Evolutionary conservation across 2,797 vertebrate genomes (phyloP).

Genomic region (Lepus townsendii): DNA sequence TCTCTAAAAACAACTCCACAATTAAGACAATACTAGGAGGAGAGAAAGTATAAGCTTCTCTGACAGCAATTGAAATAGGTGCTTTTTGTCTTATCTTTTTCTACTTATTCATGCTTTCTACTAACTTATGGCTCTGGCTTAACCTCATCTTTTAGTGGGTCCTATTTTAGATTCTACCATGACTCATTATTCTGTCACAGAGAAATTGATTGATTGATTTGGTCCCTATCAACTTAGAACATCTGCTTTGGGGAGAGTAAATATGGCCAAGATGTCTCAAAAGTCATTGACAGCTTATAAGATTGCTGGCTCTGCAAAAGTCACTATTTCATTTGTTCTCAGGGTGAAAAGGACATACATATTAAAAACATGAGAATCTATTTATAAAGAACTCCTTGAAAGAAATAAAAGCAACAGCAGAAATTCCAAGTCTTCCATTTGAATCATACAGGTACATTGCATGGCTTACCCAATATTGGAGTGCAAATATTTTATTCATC

Average conservation of each 20-base stretch:
- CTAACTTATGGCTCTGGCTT: background rate
- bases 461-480: background rate
- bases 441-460: background rate
- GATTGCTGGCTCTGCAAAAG: background rate
- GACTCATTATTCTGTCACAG: slow-evolving; percentile 30
- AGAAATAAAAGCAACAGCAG: background rate
- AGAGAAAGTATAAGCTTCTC: background rate
- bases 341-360: background rate
- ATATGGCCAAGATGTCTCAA: background rate
- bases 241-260: background rate
- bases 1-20: background rate
- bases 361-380: background rate
- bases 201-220: background rate
- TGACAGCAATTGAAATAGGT: background rate
- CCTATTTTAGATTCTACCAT: background rate
- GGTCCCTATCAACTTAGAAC: background rate
- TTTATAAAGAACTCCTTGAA: slow-evolving; percentile 4
- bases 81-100: background rate
- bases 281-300: background rate
- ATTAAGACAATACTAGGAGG: background rate
- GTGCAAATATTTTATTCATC: background rate
- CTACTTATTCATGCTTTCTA: background rate
- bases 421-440: background rate
- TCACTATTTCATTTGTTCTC: slow-evolving; percentile 10
- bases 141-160: background rate